Percentiles rank a stretch among this genome's conserved stretches.
Conservation (phyloP, 2,113 vertebrate species). For the Psittacus erithacus region DNA sequence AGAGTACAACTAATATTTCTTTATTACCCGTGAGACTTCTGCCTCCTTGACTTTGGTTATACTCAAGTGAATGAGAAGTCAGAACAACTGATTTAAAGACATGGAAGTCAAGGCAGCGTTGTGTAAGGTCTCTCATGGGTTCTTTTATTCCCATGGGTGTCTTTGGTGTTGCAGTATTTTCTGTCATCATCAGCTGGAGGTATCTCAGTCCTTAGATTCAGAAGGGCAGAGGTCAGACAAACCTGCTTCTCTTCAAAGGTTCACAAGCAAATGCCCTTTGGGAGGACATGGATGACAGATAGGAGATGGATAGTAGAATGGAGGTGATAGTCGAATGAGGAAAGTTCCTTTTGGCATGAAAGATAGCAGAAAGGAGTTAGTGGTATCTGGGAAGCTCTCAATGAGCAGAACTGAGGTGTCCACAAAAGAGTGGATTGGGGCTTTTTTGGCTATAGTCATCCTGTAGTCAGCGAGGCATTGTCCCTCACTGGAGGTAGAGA, state of each 20-base stretch:
- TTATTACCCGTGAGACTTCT: background rate
- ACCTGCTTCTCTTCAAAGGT: background rate
- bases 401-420: background rate
- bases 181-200: background rate
- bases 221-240: background rate
- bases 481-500: fast-evolving
- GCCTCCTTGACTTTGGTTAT: background rate
- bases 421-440: background rate
- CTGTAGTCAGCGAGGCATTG: background rate
- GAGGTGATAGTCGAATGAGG: background rate
- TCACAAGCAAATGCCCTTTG: background rate
- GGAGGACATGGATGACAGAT: background rate
- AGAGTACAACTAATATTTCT: background rate
- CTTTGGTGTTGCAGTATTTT: background rate
- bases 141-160: background rate
- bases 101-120: background rate
- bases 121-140: background rate
- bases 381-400: background rate
- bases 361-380: background rate
- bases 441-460: background rate
- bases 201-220: background rate
- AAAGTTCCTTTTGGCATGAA: background rate
- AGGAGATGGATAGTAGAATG: background rate
- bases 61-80: background rate
- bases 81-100: background rate